Evolutionary conservation across 2,888 invertebrate species (phyloP), one percentile per base, ranked within the genome.

Genomic region (Orchestes rusci): DNA sequence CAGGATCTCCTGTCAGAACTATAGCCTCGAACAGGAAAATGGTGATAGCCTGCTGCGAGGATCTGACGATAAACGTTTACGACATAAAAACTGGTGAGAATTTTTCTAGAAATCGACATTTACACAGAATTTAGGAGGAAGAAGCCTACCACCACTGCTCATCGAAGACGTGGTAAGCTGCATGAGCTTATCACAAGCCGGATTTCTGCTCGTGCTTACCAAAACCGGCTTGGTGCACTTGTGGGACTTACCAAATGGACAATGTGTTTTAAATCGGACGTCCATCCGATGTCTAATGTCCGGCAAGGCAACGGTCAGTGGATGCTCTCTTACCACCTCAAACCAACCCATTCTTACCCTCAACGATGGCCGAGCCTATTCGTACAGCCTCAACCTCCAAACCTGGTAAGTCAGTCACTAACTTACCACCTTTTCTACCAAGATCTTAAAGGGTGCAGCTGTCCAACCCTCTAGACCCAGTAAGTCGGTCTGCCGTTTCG

Each of bases 321-420:
- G 71, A 51, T 78, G 73, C 60, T 77, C 73, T 43, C 74, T 79
- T 57, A 70, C 65, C 54, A 68, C 61, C 58, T 72, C 84, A 10
- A 81, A 86, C 50, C 79, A 83, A 61, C 92, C 93, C 0, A 74
- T 92, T 62, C 73, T 95, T 52, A 79, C 85, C n/a, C 74, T 94
- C 23, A 84, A 82, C 20, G 89, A 84, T 62, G 89, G 90, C 16
- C 82, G 84, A 63, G 85, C 90, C 2, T 94, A 85, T 61, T 82
- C 88, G 45, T 94, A 84, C 65, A 83, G 84, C 55, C 72, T 77
- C 53, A 81, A 84, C 59, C 72, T 94, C 59, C 77, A 77, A 58
- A 74, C 82, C 3, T 84, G 87, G 92, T 80, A 70, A 73, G 40
- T 27, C 7, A 5, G 40, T 10, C 3, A 42, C 4, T 15, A 27